These are phyloP conservation scores for Biston betularia DNA, from an alignment of 2,888 invertebrate genomes.

Conservation along the genomic window DNA sequence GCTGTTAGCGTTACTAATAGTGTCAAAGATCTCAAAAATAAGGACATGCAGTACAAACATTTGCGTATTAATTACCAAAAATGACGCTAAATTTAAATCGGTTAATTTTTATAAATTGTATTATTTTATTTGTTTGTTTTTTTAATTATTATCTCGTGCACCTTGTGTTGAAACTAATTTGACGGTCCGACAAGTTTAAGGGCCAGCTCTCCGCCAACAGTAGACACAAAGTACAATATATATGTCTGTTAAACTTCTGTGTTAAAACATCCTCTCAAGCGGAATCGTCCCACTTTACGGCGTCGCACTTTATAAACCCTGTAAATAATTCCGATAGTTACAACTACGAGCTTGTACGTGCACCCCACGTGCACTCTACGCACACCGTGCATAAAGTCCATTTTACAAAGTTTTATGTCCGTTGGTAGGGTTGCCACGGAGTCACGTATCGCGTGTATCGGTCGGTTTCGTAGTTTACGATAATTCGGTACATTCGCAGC, in stretches of 20 bases:
- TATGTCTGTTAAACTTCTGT: constrained; percentile 30
- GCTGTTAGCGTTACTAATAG: too few species aligned
- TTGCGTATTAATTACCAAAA: too few species aligned
- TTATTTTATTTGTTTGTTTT: too few species aligned
- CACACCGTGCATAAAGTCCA: constrained; percentile 33
- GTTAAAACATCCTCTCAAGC: constrained; percentile 44
- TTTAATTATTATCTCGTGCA: too few species aligned
- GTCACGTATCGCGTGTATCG: constrained; percentile 54
- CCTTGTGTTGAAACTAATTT: background rate
- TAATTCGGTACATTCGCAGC: constrained; percentile 54
- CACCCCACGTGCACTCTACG: constrained; percentile 26
- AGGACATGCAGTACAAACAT: too few species aligned
- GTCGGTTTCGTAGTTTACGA: constrained; percentile 53
- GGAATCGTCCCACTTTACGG: constrained; percentile 45
- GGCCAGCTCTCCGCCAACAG: background rate
- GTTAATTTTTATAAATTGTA: too few species aligned
- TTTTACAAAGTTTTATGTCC: constrained; percentile 29
- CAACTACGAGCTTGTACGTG: constrained; percentile 23
- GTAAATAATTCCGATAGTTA: constrained; percentile 52
- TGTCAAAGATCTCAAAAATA: too few species aligned
- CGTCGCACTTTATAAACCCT: constrained; percentile 50
- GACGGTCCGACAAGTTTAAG: constrained; percentile 7
- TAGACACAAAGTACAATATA: constrained; percentile 10
- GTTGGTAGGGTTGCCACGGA: constrained; percentile 38
- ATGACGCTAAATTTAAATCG: too few species aligned